These are phyloP conservation scores for Malurus alboscapulatus DNA, from an alignment of 2,113 vertebrate species.

Conservation along the genomic window DNA sequence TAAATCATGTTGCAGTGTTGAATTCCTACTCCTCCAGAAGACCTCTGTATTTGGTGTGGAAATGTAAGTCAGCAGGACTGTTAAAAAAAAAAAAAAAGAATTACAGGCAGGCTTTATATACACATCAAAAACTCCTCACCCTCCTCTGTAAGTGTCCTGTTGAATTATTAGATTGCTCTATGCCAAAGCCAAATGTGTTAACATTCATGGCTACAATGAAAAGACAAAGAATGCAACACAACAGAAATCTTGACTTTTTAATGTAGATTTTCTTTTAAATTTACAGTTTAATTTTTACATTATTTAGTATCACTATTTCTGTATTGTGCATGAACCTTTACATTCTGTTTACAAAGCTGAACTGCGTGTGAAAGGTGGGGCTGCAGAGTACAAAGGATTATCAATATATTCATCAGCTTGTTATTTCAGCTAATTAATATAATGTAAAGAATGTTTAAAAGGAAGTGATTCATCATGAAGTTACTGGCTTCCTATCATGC, in stretches of 20 bases:
- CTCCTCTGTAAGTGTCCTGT: background rate
- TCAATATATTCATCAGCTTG: background rate
- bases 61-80: background rate
- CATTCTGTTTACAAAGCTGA: background rate
- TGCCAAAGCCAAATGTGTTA: background rate
- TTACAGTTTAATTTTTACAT: background rate
- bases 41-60: constrained; percentile 43
- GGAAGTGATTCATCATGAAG: background rate
- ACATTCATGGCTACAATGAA: background rate
- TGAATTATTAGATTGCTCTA: background rate
- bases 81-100: background rate
- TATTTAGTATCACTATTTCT: background rate
- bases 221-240: background rate
- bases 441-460: background rate
- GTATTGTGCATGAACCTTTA: background rate
- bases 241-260: background rate
- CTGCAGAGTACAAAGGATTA: background rate
- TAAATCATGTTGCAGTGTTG: background rate
- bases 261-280: background rate
- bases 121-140: background rate
- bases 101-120: constrained; percentile 1
- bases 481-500: background rate
- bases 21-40: background rate
- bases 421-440: background rate
- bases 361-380: background rate